Evolutionary conservation across 2,888 invertebrate genomes (phyloP).

Genomic region (Drosophila rubida): DNA sequence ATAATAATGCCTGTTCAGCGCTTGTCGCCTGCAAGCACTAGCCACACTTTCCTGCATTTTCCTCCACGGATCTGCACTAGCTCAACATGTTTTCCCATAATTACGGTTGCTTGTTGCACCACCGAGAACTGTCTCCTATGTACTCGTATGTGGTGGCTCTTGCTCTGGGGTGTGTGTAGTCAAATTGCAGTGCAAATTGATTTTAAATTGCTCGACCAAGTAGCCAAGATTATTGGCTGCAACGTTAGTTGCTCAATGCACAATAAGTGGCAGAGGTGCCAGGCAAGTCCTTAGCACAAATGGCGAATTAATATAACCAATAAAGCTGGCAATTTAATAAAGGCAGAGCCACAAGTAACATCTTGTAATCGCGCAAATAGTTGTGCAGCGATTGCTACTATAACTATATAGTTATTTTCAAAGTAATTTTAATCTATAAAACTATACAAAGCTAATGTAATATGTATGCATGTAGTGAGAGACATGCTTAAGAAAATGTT

Average conservation of each 20-base stretch:
- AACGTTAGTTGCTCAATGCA: neutral
- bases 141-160: too few relatives aligned
- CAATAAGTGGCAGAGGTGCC: neutral
- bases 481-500: too few relatives aligned
- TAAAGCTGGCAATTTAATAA: neutral
- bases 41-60: slow-evolving; percentile 54
- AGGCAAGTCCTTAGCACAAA: neutral
- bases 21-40: slow-evolving; percentile 63
- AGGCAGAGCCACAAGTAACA: neutral
- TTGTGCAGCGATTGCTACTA: too few relatives aligned
- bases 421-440: too few relatives aligned
- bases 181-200: slow-evolving; percentile 71
- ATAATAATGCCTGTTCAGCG: slow-evolving; percentile 52
- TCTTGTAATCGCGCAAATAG: too few relatives aligned
- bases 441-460: too few relatives aligned
- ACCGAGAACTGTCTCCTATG: neutral
- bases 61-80: neutral
- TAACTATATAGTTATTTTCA: too few relatives aligned
- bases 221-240: slow-evolving; percentile 32
- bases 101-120: slow-evolving; percentile 33
- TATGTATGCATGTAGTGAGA: too few relatives aligned
- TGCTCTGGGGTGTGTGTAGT: slow-evolving; percentile 28
- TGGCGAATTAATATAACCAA: neutral
- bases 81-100: slow-evolving; percentile 54
- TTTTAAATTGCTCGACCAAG: slow-evolving; percentile 70